Percentiles rank a stretch among this genome's conserved stretches.
Evolutionary conservation across 2,113 vertebrate species (phyloP).

Genomic region (Nannospalax galili): DNA sequence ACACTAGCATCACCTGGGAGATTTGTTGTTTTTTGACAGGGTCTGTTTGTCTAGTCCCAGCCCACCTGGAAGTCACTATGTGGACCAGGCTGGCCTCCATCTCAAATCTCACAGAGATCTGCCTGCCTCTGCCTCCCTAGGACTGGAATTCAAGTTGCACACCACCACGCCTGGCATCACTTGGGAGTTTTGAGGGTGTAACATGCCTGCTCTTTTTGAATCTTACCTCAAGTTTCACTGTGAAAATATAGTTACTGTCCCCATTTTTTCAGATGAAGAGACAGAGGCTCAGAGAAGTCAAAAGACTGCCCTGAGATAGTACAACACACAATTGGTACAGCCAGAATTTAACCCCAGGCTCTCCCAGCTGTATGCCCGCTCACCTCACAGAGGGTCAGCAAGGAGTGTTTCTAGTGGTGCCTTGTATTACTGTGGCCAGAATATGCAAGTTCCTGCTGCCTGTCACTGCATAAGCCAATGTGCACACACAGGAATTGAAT

Average conservation of each 20-base stretch:
- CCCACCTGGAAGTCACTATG: too few relatives aligned
- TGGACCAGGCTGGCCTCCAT: too few relatives aligned
- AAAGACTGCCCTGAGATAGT: background rate
- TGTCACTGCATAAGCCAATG: background rate
- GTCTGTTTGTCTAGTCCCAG: too few relatives aligned
- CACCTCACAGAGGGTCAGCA: background rate
- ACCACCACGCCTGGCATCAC: too few relatives aligned
- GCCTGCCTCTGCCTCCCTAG: too few relatives aligned
- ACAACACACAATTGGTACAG: background rate
- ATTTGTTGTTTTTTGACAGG: too few relatives aligned
- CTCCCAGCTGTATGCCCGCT: background rate
- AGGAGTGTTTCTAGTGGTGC: background rate
- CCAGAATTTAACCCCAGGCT: background rate
- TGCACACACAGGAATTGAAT: background rate
- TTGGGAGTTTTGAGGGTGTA: background rate
- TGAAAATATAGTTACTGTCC: background rate
- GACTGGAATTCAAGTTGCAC: too few relatives aligned
- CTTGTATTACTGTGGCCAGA: background rate
- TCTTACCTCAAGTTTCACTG: background rate
- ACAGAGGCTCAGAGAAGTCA: constrained; percentile 14
- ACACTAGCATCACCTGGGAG: too few relatives aligned
- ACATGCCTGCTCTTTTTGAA: background rate
- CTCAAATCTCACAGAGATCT: too few relatives aligned
- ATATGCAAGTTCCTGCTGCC: background rate
- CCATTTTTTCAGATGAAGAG: background rate